These are phyloP conservation scores for Saimiri boliviensis DNA, from an alignment of 2,113 vertebrate genomes.

Conservation along the genomic window DNA sequence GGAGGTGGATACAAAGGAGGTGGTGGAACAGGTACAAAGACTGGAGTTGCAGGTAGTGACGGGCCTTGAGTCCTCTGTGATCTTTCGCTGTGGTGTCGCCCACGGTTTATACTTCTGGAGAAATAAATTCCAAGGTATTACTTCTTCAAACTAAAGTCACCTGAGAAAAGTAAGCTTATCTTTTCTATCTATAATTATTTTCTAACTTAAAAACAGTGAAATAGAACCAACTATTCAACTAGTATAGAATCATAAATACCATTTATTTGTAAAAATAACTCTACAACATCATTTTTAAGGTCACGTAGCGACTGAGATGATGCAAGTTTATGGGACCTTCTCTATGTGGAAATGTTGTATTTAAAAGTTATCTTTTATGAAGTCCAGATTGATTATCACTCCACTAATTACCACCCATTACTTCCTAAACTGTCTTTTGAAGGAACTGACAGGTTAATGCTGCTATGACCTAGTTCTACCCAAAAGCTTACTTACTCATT, in stretches of 20 bases:
- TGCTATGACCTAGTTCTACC: neutral
- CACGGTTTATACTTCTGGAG: constrained; percentile 85
- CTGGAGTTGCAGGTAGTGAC: constrained; percentile 85
- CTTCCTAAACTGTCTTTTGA: neutral
- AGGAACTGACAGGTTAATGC: neutral
- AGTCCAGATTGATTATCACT: neutral
- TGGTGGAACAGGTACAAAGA: constrained; percentile 89
- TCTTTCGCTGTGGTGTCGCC: constrained; percentile 87
- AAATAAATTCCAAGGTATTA: constrained; percentile 83
- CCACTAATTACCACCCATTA: neutral
- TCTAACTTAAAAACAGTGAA: neutral
- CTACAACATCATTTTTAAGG: neutral
- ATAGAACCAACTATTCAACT: neutral
- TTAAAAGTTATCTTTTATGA: neutral
- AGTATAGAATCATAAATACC: neutral
- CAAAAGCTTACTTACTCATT: neutral
- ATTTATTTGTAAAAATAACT: neutral
- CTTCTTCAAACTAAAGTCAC: constrained; percentile 60
- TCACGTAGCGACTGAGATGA: neutral
- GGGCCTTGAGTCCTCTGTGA: constrained; percentile 87
- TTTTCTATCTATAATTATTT: constrained; percentile 35
- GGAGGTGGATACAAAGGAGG: constrained; percentile 89
- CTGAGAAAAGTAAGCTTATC: neutral
- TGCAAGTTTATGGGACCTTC: neutral
- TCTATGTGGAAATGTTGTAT: neutral